A percentile compares a stretch with the other conserved stretches of the same genome.
Evolutionary conservation across 2,888 invertebrate species (phyloP).

Genomic region (Nematopogon swammerdamellus): DNA sequence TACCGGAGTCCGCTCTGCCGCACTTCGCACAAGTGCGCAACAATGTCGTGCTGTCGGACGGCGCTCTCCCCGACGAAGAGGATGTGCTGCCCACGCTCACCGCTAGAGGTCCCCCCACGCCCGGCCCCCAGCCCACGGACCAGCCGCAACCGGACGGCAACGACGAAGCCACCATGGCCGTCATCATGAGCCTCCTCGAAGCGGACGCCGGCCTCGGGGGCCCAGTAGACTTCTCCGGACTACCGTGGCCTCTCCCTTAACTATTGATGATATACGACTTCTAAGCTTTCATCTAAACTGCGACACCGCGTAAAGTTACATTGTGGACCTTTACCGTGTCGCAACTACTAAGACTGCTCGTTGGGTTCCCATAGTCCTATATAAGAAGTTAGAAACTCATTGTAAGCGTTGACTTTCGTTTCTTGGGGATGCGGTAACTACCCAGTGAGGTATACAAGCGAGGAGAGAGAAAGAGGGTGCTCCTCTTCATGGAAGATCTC

Average conservation of each 20-base stretch:
- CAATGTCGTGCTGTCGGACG: slow-evolving; percentile 26
- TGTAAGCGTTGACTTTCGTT: no score
- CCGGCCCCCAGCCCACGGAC: slow-evolving; percentile 24
- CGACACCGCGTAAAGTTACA: no score
- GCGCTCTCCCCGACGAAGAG: slow-evolving; percentile 33
- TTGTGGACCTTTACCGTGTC: no score
- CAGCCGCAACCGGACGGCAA: slow-evolving; percentile 64
- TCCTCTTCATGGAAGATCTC: no score
- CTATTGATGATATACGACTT: slow-evolving; percentile 8
- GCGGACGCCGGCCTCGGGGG: slow-evolving; percentile 88
- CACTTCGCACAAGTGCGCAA: slow-evolving; percentile 35
- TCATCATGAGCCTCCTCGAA: slow-evolving; percentile 86
- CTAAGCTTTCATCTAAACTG: no score
- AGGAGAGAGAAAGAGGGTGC: no score
- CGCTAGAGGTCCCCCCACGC: slow-evolving; percentile 3
- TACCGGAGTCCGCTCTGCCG: no score
- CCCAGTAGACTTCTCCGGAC: slow-evolving; percentile 80
- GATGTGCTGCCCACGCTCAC: slow-evolving; percentile 38
- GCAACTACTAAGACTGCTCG: no score
- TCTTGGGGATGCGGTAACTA: no score
- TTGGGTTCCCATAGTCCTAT: no score
- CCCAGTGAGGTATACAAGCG: no score
- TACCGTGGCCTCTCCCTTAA: slow-evolving; percentile 82
- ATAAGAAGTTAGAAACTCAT: no score
- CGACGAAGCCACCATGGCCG: slow-evolving; percentile 89